Evolutionary conservation across 1,140 invertebrate species (phyloP).

Genomic region (Drosophila nannoptera): DNA sequence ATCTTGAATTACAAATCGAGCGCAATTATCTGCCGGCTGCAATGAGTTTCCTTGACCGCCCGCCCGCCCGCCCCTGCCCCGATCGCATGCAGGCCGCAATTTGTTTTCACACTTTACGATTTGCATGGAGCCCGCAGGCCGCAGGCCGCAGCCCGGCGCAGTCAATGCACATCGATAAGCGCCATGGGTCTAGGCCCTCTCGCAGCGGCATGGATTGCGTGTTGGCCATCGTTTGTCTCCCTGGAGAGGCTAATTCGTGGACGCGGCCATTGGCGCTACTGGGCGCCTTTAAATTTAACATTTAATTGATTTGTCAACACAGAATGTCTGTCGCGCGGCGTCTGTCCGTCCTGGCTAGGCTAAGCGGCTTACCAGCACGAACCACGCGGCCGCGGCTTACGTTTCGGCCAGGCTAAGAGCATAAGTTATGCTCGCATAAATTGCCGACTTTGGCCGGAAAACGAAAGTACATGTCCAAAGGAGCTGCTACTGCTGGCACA

Average conservation of each 20-base stretch:
- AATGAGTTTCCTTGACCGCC: slow-evolving; percentile 53
- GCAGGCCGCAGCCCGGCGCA: too few species aligned
- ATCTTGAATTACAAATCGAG: slow-evolving; percentile 78
- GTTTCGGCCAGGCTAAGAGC: slow-evolving; percentile 48
- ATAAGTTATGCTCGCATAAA: slow-evolving; percentile 74
- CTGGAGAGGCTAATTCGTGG: slow-evolving; percentile 10
- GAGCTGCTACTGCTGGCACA: slow-evolving; percentile 33
- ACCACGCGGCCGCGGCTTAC: background rate
- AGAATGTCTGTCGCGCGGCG: slow-evolving; percentile 48
- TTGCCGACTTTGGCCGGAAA: slow-evolving; percentile 64
- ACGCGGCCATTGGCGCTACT: slow-evolving; percentile 46
- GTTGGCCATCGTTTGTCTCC: slow-evolving; percentile 30
- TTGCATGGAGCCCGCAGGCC: slow-evolving; percentile 48
- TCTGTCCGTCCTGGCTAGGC: slow-evolving; percentile 42
- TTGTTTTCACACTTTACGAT: slow-evolving; percentile 78
- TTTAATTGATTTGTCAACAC: slow-evolving; percentile 78
- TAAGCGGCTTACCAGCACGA: slow-evolving; percentile 56
- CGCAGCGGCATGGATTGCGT: slow-evolving; percentile 18
- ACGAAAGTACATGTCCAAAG: slow-evolving; percentile 53
- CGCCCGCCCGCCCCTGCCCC: too few species aligned
- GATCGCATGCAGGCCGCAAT: slow-evolving; percentile 35
- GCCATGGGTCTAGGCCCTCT: slow-evolving; percentile 32
- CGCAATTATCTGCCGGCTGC: slow-evolving; percentile 72
- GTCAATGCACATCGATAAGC: slow-evolving; percentile 72
- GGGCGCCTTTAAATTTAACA: slow-evolving; percentile 69